Evolutionary conservation across 2,113 vertebrate species (phyloP).

Genomic region (Pao palembangensis): DNA sequence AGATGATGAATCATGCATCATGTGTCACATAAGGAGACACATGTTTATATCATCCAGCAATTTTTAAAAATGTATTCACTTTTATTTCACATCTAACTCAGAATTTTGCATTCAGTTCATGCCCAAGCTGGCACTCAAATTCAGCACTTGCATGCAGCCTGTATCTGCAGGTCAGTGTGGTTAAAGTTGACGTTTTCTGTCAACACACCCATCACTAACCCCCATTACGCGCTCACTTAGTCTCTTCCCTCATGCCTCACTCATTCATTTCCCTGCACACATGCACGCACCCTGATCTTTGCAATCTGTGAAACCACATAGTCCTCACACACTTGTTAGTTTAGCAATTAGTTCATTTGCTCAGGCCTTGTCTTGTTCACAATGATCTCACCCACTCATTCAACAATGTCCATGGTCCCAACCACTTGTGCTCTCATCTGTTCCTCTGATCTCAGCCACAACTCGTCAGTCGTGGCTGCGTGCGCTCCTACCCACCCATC

Average conservation of each 20-base stretch:
- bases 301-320: slow-evolving; percentile 27
- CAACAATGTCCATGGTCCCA: slow-evolving; percentile 26
- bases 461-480: slow-evolving; percentile 16
- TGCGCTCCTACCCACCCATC: slow-evolving; percentile 13
- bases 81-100: slow-evolving; percentile 63
- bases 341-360: slow-evolving; percentile 50
- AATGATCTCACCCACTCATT: slow-evolving; percentile 41
- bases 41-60: slow-evolving; percentile 45
- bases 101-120: slow-evolving; percentile 69
- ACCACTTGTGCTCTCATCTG: slow-evolving; percentile 42
- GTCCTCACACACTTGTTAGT: slow-evolving; percentile 42
- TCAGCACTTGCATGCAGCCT: slow-evolving; percentile 67
- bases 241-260: slow-evolving; percentile 52
- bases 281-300: slow-evolving; percentile 1
- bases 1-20: slow-evolving; percentile 33
- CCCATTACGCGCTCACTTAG: slow-evolving; percentile 73
- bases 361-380: slow-evolving; percentile 40
- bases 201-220: slow-evolving; percentile 76
- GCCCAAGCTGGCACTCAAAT: slow-evolving; percentile 65
- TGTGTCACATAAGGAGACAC: slow-evolving; percentile 59
- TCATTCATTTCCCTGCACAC: slow-evolving; percentile 33
- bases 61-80: slow-evolving; percentile 61
- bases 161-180: slow-evolving; percentile 70
- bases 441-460: slow-evolving; percentile 26
- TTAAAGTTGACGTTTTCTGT: slow-evolving; percentile 76